These are phyloP conservation scores for Cantharis flavilabris DNA, from an alignment of 2,888 invertebrate species.

Conservation along the genomic window DNA sequence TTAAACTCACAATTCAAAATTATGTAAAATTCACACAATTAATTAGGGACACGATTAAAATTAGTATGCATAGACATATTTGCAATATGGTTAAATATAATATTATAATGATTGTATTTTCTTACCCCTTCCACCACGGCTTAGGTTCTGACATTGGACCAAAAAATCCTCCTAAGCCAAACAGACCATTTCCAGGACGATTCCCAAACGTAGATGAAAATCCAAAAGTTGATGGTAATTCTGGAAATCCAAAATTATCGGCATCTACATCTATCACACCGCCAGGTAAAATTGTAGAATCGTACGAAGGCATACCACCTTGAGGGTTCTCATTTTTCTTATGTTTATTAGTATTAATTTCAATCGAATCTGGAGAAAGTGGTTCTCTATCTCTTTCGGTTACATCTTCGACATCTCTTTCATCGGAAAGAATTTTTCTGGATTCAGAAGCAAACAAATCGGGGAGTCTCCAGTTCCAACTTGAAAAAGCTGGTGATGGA, in stretches of 20 bases:
- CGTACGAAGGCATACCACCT: constrained; percentile 8
- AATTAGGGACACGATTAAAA: neutral
- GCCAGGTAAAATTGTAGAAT: constrained; percentile 39
- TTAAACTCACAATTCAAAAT: neutral
- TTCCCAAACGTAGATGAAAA: constrained; percentile 22
- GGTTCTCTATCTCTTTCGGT: constrained; percentile 45
- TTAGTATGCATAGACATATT: neutral
- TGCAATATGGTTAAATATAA: neutral
- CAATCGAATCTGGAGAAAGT: constrained; percentile 47
- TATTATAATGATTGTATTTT: constrained; percentile 5
- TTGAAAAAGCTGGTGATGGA: constrained; percentile 1
- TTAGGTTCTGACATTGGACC: constrained; percentile 38
- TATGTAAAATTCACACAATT: neutral
- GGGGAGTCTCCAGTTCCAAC: constrained; percentile 16
- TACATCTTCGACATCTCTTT: constrained; percentile 14
- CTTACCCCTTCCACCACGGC: constrained; percentile 60
- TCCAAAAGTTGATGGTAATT: constrained; percentile 29
- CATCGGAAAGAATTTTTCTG: constrained; percentile 6
- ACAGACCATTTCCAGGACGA: constrained; percentile 28
- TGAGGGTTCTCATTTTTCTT: constrained; percentile 40
- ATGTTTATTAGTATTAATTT: constrained; percentile 38
- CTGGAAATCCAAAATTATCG: constrained; percentile 27
- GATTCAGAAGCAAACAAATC: constrained; percentile 11
- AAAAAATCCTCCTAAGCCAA: constrained; percentile 47
- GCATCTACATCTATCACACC: constrained; percentile 46